Evolutionary conservation across 2,797 vertebrate species (phyloP).

Genomic region (Scyliorhinus canicula): DNA sequence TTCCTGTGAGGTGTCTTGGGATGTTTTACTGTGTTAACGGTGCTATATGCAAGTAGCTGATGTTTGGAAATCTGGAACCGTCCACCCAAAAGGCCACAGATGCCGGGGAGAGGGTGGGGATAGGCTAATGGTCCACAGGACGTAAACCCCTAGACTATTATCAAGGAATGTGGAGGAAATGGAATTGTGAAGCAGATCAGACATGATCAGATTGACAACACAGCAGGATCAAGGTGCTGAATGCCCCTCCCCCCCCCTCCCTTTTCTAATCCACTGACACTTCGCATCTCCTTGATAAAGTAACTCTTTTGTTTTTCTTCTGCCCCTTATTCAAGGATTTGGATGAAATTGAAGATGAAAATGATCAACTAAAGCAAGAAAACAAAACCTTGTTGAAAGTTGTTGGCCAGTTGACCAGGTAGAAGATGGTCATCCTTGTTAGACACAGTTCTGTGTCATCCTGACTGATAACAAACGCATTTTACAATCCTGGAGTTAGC

Average conservation of each 20-base stretch:
- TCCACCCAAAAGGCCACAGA: no score
- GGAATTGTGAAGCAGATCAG: not conserved
- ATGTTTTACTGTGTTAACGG: not conserved
- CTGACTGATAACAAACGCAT: not conserved
- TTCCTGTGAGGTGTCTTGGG: not conserved
- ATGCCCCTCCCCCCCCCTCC: not conserved
- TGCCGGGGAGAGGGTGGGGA: not conserved
- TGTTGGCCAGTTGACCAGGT: slow-evolving; percentile 96
- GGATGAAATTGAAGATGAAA: slow-evolving; percentile 97
- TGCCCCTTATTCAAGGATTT: slow-evolving; percentile 68
- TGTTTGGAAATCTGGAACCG: not conserved
- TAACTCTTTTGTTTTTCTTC: slow-evolving; percentile 38
- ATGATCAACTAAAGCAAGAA: slow-evolving; percentile 96
- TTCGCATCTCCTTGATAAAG: not conserved
- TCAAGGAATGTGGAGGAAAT: not conserved
- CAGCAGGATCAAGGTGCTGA: not conserved
- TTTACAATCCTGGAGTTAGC: slow-evolving; percentile 1
- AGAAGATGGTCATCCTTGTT: slow-evolving; percentile 56
- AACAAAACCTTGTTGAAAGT: slow-evolving; percentile 99
- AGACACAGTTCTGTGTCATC: not conserved
- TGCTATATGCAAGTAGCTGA: not conserved
- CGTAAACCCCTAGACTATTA: not conserved
- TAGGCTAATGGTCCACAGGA: not conserved
- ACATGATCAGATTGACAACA: not conserved
- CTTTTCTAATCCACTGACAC: not conserved